Conservation (phyloP, 2,113 vertebrate species). For the Ceyx margarethae region DNA sequence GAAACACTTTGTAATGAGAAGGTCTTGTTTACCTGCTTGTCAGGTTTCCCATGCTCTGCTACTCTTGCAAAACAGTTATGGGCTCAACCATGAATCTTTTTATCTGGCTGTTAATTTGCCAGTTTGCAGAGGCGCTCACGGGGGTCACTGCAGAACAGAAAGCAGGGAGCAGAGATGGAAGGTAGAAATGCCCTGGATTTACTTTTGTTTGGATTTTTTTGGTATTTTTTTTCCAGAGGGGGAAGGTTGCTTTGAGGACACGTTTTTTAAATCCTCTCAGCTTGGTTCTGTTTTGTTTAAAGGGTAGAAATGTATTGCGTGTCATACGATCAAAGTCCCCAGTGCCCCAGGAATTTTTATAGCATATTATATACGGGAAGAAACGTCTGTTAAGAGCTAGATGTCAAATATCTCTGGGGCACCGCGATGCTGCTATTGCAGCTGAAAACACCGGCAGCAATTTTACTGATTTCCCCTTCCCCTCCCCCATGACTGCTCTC, state of each 20-base stretch:
- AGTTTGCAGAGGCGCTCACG: rapidly evolving
- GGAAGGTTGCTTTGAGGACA: conserved; percentile 33
- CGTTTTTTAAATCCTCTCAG: neutral
- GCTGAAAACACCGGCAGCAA: neutral
- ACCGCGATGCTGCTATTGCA: neutral
- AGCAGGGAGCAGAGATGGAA: neutral
- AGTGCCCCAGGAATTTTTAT: conserved; percentile 57
- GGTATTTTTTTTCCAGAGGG: neutral
- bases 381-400: conserved; percentile 20
- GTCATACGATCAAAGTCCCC: conserved; percentile 59
- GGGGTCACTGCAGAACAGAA: neutral
- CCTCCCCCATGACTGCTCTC: neutral
- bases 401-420: conserved; percentile 38
- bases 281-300: conserved; percentile 58
- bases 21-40: conserved; percentile 3
- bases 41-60: neutral
- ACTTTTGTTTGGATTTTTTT: neutral
- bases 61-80: neutral
- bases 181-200: neutral
- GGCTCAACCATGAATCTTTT: neutral
- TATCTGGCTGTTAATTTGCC: neutral
- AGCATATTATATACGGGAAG: neutral
- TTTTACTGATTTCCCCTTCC: neutral
- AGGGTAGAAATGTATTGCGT: conserved; percentile 55
- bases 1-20: neutral